Base-by-base conservation (phyloP, 2,113 vertebrate species). In the Dromas ardeola region DNA sequence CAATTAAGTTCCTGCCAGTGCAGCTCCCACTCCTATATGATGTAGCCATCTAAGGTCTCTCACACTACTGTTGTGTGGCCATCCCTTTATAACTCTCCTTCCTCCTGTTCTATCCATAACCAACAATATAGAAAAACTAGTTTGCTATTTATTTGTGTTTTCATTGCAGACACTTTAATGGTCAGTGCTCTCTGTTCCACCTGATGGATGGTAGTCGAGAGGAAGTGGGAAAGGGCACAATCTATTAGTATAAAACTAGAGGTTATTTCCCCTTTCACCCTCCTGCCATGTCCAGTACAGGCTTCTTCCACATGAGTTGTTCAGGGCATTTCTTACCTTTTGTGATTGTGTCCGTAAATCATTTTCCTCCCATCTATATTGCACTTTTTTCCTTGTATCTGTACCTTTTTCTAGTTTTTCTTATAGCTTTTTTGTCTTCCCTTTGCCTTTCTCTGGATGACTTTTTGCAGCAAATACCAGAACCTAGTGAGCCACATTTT, bases 211-310 rank as follows among this genome's bases (percentile, higher is more conserved):
- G 14, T 5, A 42, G 8, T 32, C 0, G 2, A 81, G 36, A 17
- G 13, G 13, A 17, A 82, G n/a, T 47, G 11, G 30, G 23, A 85
- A 92, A 85, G 4, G 6, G 1, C 19, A 38, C 16, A 81, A 69
- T 0, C 0, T 38, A 15, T 49, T 55, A 59, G n/a, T 15, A 38
- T 3, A 63, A 16, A 70, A 56, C 19, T 45, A 53, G 7, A 65
- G 14, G 7, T 10, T 76, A 23, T 90, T 71, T 71, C 8, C 36
- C 16, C 27, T 92, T 90, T 79, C 30, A 86, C 8, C 30, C 7
- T 88, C 17, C 23, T 83, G 19, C 8, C 2, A 0, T 0, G 0
- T 79, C 18, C 43, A 70, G 5, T 67, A 8, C 11, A 34, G 21
- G 23, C 12, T 3, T 59, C 52, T 85, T 6, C 3, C 23, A 63